phyloP scores from a whole-genome alignment of 2,888 invertebrate genomes.

The Charanyca ferruginea region DNA sequence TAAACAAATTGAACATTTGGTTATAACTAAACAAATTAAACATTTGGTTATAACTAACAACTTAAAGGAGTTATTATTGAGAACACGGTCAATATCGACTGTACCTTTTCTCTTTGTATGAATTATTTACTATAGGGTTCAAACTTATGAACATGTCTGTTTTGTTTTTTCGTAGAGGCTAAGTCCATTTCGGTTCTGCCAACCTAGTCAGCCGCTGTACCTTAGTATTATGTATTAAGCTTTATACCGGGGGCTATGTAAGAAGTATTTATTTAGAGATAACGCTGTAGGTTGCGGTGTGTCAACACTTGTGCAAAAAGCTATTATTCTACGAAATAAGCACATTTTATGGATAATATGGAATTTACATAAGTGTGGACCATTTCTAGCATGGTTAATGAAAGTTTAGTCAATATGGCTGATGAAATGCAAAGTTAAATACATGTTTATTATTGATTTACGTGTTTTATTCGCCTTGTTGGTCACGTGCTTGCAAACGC shows the following conservation, averaged over 20 bases:
- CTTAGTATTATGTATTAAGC: slow-evolving; percentile 60
- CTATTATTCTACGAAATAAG: not conserved
- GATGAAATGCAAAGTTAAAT: slow-evolving; percentile 70
- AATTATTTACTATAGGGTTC: not conserved
- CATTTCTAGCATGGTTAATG: slow-evolving; percentile 7
- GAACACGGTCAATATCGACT: not conserved
- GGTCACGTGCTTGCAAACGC: too few relatives aligned
- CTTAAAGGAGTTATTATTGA: not conserved
- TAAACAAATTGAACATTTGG: not conserved
- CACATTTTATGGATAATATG: not conserved
- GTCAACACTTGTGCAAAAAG: slow-evolving; percentile 9
- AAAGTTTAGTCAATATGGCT: slow-evolving; percentile 36
- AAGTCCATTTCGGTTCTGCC: not conserved
- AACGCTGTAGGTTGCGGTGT: slow-evolving; percentile 13
- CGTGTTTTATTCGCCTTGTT: slow-evolving; percentile 74
- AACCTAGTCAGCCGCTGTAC: slow-evolving; percentile 35
- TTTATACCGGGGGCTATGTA: slow-evolving; percentile 51
- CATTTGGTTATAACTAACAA: too few relatives aligned
- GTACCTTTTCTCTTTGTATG: not conserved
- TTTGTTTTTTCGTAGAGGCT: not conserved
- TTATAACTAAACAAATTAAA: not conserved
- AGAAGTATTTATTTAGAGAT: slow-evolving; percentile 44
- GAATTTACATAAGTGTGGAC: slow-evolving; percentile 16
- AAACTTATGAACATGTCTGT: too few relatives aligned
- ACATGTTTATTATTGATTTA: slow-evolving; percentile 76